These are phyloP conservation scores for Megalops atlanticus DNA, from an alignment of 2,113 vertebrate genomes.

Conservation along the genomic window DNA sequence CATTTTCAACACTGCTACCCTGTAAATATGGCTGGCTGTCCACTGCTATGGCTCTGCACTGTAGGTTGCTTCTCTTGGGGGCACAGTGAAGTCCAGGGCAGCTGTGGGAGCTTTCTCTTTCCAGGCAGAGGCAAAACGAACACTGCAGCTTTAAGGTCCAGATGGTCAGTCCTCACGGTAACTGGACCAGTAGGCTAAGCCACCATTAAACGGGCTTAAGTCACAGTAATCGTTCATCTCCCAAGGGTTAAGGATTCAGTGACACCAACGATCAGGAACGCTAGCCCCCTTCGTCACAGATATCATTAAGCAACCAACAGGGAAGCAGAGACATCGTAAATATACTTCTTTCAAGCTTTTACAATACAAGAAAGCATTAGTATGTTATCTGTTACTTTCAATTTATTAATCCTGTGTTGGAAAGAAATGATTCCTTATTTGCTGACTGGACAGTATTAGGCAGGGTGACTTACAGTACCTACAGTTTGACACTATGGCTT, in stretches of 20 bases:
- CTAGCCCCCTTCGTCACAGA: background rate
- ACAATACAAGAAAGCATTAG: background rate
- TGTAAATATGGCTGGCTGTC: background rate
- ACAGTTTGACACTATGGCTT: no score
- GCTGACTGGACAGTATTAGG: no score
- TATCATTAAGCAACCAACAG: constrained; percentile 10
- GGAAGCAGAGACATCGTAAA: background rate
- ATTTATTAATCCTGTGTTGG: no score
- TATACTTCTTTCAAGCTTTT: background rate
- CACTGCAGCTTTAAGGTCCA: constrained; percentile 50
- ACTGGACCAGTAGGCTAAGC: constrained; percentile 74
- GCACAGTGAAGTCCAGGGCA: background rate
- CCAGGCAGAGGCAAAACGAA: constrained; percentile 25
- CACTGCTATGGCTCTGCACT: background rate
- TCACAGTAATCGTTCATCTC: constrained; percentile 57
- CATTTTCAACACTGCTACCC: background rate
- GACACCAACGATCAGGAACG: constrained; percentile 25
- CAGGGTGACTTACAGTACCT: no score
- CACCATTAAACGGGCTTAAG: constrained; percentile 67
- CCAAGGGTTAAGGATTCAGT: constrained; percentile 28
- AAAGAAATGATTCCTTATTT: no score
- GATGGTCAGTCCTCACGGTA: constrained; percentile 63
- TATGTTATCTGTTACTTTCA: no score
- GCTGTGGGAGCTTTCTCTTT: constrained; percentile 4
- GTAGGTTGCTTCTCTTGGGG: background rate